Base-by-base conservation (phyloP, 2,113 vertebrate species). In the Beaufortia kweichowensis region DNA sequence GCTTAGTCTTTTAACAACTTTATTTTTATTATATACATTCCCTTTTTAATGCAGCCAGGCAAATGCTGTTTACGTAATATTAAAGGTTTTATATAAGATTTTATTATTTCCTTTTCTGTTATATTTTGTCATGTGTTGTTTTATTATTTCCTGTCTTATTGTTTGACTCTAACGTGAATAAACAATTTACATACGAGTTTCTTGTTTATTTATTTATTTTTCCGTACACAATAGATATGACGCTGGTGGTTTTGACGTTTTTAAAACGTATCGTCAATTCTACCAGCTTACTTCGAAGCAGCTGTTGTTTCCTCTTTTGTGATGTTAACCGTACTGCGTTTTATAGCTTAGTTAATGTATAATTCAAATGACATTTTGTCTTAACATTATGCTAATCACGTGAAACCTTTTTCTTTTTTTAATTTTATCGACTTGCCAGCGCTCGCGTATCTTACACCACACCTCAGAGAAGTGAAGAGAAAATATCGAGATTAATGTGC, bases 61-160 rank as follows among this genome's bases (percentile, higher is more conserved):
- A 59, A 33, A 50, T 26, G 12, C 21, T 41, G 68, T 71, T 59
- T 71, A 71, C 33, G 53, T 69, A 55, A 69, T 24, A 15, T 35
- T 10, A 17, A 3, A 28, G 3, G 33, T 55, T 43, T 65, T 68
- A 3, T 11, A 3, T 46, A 46, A 46, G 14, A n/a, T n/a, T 53
- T n/a, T 53, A 19, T 53, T 9, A 2, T 53, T n/a, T 17, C 6
- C 5, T 3, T 50, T 8, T 21, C 3, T 2, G 2, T 19, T 9
- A 19, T 7, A 8, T 21, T n/a, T 53, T n/a, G 6, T 21, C 6
- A 9, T 70, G 50, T 35, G 28, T 50, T n/a, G 2, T 4, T 15
- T 8, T 53, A 5, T 46, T 31, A 4, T 15, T 31, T 21, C 26
- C 4, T 3, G 1, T 19, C 5, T 19, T 3, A 11, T 3, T 1